Evolutionary conservation across 35 echinoderm and acorn worm genomes (phyloP).

Genomic region (Strongylocentrotus purpuratus): DNA sequence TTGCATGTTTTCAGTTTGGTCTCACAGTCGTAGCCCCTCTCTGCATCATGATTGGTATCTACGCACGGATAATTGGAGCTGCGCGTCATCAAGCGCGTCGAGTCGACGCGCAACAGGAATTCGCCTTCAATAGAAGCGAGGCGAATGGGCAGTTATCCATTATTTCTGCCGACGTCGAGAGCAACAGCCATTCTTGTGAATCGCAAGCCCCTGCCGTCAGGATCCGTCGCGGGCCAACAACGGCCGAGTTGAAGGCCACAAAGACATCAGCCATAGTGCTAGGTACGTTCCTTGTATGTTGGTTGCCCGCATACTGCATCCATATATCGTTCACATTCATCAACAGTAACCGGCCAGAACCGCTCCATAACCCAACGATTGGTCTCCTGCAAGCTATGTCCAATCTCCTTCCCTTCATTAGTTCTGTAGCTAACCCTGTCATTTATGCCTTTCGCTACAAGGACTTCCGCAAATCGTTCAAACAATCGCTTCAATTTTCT

Average conservation of each 20-base stretch:
- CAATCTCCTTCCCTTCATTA: neutral
- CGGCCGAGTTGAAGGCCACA: slow-evolving; percentile 27
- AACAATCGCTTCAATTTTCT: neutral
- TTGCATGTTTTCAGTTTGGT: neutral
- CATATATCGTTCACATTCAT: neutral
- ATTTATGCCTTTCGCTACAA: slow-evolving; percentile 5
- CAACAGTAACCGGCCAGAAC: slow-evolving; percentile 1
- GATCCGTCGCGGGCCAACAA: neutral
- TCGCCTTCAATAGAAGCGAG: neutral
- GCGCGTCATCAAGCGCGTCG: slow-evolving; percentile 33
- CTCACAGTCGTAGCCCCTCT: neutral
- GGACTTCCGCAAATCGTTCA: slow-evolving; percentile 11
- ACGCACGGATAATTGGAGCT: neutral
- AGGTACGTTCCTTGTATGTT: neutral
- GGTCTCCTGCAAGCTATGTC: neutral
- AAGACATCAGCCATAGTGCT: slow-evolving; percentile 25
- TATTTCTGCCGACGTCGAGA: neutral
- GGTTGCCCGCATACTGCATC: slow-evolving; percentile 9
- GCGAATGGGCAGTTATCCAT: neutral
- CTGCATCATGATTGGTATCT: neutral
- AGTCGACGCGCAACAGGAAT: slow-evolving; percentile 14
- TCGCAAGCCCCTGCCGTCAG: neutral
- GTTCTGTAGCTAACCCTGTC: neutral
- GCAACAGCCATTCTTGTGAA: neutral
- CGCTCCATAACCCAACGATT: neutral